A percentile compares a stretch with the other conserved stretches of the same genome.
Evolutionary conservation across 37 sponge, comb jelly and placozoan species (phyloP).

Genomic region (Amphimedon queenslandica): DNA sequence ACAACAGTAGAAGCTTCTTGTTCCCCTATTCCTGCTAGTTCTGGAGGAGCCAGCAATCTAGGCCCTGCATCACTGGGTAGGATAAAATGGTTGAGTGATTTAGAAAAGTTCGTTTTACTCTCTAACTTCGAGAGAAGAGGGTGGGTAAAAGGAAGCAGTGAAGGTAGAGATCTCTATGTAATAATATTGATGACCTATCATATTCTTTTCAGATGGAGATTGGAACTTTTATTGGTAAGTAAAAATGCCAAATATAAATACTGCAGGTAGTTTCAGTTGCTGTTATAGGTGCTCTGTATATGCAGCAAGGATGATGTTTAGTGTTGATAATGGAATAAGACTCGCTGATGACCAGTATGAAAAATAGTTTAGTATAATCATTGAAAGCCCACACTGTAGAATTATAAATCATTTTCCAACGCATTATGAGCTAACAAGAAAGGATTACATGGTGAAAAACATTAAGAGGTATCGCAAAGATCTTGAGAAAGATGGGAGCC

Average conservation of each 20-base stretch:
- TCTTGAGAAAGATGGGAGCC: constrained; percentile 90
- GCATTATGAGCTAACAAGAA: constrained; percentile 94
- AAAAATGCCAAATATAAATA: neutral
- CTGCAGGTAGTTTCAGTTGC: neutral
- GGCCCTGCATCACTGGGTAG: neutral
- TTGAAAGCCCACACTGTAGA: constrained; percentile 1
- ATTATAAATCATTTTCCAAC: constrained; percentile 95
- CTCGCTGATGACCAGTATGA: constrained; percentile 91
- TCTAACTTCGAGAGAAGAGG: constrained; percentile 93
- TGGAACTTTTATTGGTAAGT: constrained; percentile 98
- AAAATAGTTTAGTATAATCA: neutral
- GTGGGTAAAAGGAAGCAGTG: constrained; percentile 77
- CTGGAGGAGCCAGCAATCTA: too few species aligned
- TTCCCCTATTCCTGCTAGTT: too few species aligned
- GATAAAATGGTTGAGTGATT: constrained; percentile 87
- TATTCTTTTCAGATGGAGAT: constrained; percentile 71
- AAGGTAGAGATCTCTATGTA: constrained; percentile 21
- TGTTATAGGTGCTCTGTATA: constrained; percentile 75
- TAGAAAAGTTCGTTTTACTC: constrained; percentile 84
- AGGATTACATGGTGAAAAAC: constrained; percentile 95
- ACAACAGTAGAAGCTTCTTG: too few species aligned
- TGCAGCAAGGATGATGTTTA: constrained; percentile 80
- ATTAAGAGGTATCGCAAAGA: constrained; percentile 95
- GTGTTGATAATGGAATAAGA: constrained; percentile 83
- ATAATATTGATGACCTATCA: neutral